Percentiles rank a stretch among this genome's conserved stretches.
These are phyloP conservation scores for Sebastes matsubarae DNA, from an alignment of 2,797 vertebrate species.

Conservation along the genomic window DNA sequence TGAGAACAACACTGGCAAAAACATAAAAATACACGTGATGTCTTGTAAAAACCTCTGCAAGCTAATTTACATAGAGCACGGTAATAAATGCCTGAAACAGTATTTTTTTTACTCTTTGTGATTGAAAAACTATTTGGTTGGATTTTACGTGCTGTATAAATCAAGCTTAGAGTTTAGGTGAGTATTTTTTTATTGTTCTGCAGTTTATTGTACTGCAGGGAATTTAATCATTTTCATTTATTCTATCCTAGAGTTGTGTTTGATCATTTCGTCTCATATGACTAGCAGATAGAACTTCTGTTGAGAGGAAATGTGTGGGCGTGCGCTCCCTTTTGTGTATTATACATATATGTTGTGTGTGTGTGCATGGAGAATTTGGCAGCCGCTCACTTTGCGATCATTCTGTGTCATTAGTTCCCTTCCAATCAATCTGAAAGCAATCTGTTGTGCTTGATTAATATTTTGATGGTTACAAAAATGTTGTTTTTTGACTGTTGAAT, in stretches of 20 bases:
- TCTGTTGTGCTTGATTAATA: background rate
- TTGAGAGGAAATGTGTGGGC: background rate
- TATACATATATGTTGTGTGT: background rate
- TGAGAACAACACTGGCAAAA: background rate
- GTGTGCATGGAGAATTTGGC: background rate
- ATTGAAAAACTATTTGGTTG: background rate
- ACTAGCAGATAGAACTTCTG: background rate
- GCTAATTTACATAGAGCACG: background rate
- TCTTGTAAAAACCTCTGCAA: background rate
- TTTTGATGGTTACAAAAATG: background rate
- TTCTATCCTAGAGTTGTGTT: background rate
- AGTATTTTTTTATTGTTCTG: background rate
- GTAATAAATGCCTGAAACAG: background rate
- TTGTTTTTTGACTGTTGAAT: background rate
- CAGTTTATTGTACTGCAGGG: too few relatives aligned
- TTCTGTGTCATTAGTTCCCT: background rate
- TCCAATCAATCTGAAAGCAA: background rate
- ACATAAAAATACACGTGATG: background rate
- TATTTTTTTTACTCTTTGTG: background rate
- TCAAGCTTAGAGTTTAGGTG: too few relatives aligned
- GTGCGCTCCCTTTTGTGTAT: background rate
- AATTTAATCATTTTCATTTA: background rate
- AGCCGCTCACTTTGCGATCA: background rate
- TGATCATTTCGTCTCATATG: slow-evolving; percentile 3
- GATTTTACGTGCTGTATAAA: background rate